Percentiles rank a stretch among this genome's conserved stretches.
These are phyloP conservation scores for Notocelia uddmanniana DNA, from an alignment of 2,888 invertebrate species.

Conservation along the genomic window DNA sequence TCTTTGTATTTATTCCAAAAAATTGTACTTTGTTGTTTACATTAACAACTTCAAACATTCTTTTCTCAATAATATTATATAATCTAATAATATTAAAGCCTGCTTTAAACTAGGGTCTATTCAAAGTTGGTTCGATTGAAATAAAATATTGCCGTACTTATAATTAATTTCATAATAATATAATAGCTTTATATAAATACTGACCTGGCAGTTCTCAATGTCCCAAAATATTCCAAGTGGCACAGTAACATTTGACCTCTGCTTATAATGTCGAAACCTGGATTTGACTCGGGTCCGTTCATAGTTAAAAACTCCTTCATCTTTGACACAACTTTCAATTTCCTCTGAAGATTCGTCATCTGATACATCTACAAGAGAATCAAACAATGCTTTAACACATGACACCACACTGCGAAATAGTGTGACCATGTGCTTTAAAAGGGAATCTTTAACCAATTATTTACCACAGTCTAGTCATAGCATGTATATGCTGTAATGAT, in stretches of 20 bases:
- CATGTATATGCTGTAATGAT: neutral
- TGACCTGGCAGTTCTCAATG: conserved; percentile 94
- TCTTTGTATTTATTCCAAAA: too few relatives aligned
- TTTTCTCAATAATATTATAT: too few relatives aligned
- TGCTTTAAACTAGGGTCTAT: too few relatives aligned
- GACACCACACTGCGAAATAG: neutral
- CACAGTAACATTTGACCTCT: conserved; percentile 60
- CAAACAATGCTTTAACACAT: conserved; percentile 23
- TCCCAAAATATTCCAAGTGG: conserved; percentile 97
- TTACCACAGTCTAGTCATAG: neutral
- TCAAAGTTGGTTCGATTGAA: too few relatives aligned
- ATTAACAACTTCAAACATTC: too few relatives aligned
- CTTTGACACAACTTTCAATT: conserved; percentile 61
- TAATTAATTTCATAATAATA: too few relatives aligned
- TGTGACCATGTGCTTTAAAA: conserved; percentile 4
- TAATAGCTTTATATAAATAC: conserved; percentile 23
- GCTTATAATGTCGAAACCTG: conserved; percentile 75
- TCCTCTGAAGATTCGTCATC: conserved; percentile 77
- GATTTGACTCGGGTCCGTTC: conserved; percentile 75
- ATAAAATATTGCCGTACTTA: too few relatives aligned
- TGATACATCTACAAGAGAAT: conserved; percentile 68
- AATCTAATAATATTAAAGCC: too few relatives aligned
- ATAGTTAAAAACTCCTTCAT: conserved; percentile 64
- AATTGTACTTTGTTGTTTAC: too few relatives aligned
- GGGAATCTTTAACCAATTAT: neutral